Evolutionary conservation across 2,797 vertebrate genomes (phyloP).

Genomic region (Enteromius trimaculatus): DNA sequence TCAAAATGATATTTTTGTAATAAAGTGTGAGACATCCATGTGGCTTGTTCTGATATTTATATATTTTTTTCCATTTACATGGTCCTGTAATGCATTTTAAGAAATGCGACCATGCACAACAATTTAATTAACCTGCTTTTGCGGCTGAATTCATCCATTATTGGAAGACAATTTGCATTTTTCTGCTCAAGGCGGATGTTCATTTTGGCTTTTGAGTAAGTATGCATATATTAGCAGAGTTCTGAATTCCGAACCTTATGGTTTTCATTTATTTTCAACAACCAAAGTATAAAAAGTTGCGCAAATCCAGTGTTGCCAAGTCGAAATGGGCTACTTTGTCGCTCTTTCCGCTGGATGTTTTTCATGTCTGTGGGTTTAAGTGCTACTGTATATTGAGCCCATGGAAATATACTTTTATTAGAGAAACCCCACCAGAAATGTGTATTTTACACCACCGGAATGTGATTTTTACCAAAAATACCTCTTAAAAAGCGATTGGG

Average conservation of each 20-base stretch:
- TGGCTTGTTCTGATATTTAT: conserved; percentile 30
- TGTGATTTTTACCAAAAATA: too few relatives aligned
- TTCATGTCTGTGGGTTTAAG: too few relatives aligned
- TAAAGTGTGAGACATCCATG: conserved; percentile 38
- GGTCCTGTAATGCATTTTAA: conserved; percentile 70
- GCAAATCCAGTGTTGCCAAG: too few relatives aligned
- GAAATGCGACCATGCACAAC: conserved; percentile 66
- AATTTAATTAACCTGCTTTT: conserved; percentile 71
- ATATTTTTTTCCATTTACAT: conserved; percentile 53
- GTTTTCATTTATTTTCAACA: conserved; percentile 11
- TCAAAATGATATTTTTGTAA: conserved; percentile 35
- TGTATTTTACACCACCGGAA: too few relatives aligned
- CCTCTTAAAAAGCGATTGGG: too few relatives aligned
- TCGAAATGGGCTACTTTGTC: too few relatives aligned
- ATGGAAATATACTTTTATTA: too few relatives aligned
- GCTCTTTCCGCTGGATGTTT: too few relatives aligned
- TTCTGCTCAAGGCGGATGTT: conserved; percentile 64
- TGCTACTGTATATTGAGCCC: too few relatives aligned
- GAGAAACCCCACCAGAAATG: too few relatives aligned
- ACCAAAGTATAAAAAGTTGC: too few relatives aligned
- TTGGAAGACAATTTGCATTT: conserved; percentile 72
- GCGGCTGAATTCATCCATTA: conserved; percentile 61
- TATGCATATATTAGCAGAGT: conserved; percentile 65
- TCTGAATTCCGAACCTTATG: conserved; percentile 39
- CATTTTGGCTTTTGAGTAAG: conserved; percentile 64